A percentile compares a stretch with the other conserved stretches of the same genome.
These are phyloP conservation scores for Grapholita molesta DNA, from an alignment of 1,140 invertebrate species.

Conservation along the genomic window DNA sequence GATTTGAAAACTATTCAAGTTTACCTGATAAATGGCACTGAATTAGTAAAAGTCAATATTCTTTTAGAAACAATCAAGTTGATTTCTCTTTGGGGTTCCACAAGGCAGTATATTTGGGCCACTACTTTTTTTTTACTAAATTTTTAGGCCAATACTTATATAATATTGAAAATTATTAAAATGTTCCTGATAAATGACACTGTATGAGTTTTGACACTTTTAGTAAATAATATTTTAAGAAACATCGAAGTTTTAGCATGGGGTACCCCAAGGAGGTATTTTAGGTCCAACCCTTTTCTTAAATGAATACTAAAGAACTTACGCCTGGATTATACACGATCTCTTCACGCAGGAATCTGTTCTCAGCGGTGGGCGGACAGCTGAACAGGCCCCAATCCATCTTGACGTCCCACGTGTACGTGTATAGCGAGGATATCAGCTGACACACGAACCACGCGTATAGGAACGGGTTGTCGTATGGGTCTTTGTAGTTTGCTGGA, in stretches of 20 bases:
- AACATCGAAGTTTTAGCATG: background rate
- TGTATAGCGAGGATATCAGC: constrained; percentile 89
- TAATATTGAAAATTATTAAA: background rate
- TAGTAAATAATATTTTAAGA: background rate
- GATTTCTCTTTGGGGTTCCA: no score
- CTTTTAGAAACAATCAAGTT: no score
- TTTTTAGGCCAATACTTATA: no score
- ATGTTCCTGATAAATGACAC: background rate
- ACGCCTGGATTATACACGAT: constrained; percentile 87
- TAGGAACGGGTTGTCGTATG: constrained; percentile 88
- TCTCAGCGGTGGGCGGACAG: constrained; percentile 90
- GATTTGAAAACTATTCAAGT: no score
- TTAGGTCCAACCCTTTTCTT: background rate
- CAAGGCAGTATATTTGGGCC: no score
- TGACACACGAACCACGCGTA: constrained; percentile 88
- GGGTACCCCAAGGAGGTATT: background rate
- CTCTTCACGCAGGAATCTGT: constrained; percentile 87
- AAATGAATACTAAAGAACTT: constrained; percentile 64
- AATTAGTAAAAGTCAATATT: no score
- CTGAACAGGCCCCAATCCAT: constrained; percentile 99
- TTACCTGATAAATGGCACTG: no score
- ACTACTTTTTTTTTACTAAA: no score
- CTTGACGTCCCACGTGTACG: constrained; percentile 97
- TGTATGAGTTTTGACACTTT: background rate
- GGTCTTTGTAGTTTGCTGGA: constrained; percentile 80